phyloP scores from a whole-genome alignment of 92 coral and sea anemone species.

The Heliopora coerulea region DNA sequence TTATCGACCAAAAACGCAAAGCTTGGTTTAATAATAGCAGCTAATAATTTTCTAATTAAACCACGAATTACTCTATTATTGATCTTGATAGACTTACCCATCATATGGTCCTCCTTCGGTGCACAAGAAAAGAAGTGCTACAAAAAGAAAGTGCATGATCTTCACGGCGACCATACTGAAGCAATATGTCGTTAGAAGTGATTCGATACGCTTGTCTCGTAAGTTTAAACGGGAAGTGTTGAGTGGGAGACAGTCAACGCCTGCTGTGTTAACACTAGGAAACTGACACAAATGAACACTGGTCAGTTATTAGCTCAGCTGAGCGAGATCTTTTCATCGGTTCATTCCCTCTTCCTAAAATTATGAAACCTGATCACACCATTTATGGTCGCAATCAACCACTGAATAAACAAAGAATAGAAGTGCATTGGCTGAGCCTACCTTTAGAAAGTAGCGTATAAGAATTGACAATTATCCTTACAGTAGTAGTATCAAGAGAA shows the following conservation, averaged over 20 bases:
- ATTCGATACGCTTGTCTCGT: conserved; percentile 7
- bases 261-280: conserved; percentile 22
- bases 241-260: not conserved
- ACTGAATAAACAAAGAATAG: not conserved
- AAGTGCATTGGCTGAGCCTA: not conserved
- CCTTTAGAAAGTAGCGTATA: not conserved
- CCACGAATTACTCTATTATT: too few species aligned
- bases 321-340: not conserved
- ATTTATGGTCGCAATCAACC: too few species aligned
- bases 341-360: not conserved
- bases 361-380: not conserved
- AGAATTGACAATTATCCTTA: too few species aligned
- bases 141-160: not conserved
- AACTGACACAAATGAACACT: not conserved
- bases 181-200: conserved; percentile 1
- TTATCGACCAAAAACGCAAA: too few species aligned
- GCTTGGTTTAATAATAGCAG: too few species aligned
- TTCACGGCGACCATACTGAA: conserved; percentile 12
- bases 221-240: not conserved
- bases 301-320: not conserved
- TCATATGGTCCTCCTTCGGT: conserved; percentile 13
- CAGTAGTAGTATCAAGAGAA: too few species aligned
- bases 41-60: too few species aligned
- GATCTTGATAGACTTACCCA: conserved; percentile 21
- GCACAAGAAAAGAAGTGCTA: not conserved